Base-by-base conservation (phyloP, 1,140 invertebrate species). In the Caerostris darwini region DNA sequence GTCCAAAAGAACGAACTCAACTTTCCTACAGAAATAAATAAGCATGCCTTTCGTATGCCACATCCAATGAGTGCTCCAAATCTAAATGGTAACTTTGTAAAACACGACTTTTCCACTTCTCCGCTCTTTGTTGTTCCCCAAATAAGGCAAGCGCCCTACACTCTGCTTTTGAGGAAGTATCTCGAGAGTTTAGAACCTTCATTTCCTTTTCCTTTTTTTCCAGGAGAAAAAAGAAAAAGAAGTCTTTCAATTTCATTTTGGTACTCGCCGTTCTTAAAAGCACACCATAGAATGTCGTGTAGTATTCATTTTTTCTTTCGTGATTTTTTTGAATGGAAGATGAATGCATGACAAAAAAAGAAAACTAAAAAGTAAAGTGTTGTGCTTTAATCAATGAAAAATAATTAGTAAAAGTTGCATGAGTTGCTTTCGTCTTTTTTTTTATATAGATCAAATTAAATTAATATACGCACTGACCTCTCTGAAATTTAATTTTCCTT, bases 171-270 rank as follows among this genome's bases (percentile, higher is more conserved):
- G 34, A 12, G 10, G 19, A 77, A 12, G 6, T 7, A 50, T 77
- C 71, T 77, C 34, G 50, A 53, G 71, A 71, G 19, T 71, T 71
- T 50, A 71, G 19, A 53, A 8, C 50, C 12, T 12, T 77, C 71
- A 77, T 77, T 77, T 77, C 34, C 71, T 77, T 77, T 77, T 77
- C 34, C 14, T 77, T 8, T 34, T 77, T 77, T 77, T 77, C 34
- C 12, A 50, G 71, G 7, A 34, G 34, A 34, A 34, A 34, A 34
- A 34, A 34, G 2, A 2, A 34, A 34, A 34, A 34, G 34, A 77
- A 77, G 71, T 77, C 34, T 77, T 77, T 77, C 71, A 77, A 77
- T 50, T 12, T 77, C 71, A 77, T 77, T 34, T 77, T 77, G 71
- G 50, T 50, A 34, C 53, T 53, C 71, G 7, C 34, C 71, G 34